phyloP scores from a whole-genome alignment of 92 coral and sea anemone genomes.

The Muricea muricata region DNA sequence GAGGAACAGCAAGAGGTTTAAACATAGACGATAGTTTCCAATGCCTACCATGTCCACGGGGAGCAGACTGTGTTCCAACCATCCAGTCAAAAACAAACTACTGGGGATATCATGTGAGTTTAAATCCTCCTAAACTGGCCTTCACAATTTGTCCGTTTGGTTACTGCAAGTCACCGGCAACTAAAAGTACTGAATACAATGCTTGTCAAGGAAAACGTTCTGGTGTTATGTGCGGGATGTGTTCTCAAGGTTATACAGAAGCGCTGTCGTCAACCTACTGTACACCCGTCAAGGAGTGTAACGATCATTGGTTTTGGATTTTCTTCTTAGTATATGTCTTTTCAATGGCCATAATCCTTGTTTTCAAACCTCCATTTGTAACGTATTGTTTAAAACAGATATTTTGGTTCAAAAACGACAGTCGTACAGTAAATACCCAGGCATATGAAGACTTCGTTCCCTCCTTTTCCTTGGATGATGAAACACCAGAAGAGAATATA shows the following conservation, averaged over 20 bases:
- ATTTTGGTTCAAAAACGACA: constrained; percentile 65
- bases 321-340: constrained; percentile 36
- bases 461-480: neutral
- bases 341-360: constrained; percentile 69
- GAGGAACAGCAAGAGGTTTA: constrained; percentile 53
- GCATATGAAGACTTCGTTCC: neutral
- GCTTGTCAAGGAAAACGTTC: too few species aligned
- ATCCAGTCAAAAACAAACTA: too few species aligned
- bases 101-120: too few species aligned
- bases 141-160: too few species aligned
- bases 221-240: too few species aligned
- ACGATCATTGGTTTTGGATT: constrained; percentile 71
- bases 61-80: too few species aligned
- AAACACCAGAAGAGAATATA: neutral
- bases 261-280: too few species aligned
- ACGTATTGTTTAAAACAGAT: constrained; percentile 48
- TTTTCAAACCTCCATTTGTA: constrained; percentile 73
- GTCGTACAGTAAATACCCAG: neutral
- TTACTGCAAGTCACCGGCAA: neutral
- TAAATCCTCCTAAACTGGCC: too few species aligned
- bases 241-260: too few species aligned
- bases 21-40: constrained; percentile 36
- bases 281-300: constrained; percentile 51
- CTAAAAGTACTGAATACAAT: neutral
- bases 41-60: too few species aligned